These are phyloP conservation scores for Cepphus grylle DNA, from an alignment of 2,113 vertebrate genomes.

Conservation along the genomic window DNA sequence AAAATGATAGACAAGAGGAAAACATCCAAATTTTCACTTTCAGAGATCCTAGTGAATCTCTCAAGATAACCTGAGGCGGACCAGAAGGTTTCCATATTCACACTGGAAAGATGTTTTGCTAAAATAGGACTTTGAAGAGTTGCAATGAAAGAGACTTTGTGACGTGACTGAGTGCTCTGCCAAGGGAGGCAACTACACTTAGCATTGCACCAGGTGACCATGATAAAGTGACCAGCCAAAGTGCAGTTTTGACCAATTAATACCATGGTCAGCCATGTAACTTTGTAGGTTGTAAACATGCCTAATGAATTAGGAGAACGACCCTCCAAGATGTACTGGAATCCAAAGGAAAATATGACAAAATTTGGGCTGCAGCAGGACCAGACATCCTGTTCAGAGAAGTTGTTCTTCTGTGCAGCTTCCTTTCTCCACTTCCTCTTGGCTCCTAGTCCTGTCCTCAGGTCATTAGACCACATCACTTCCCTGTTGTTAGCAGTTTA, in stretches of 20 bases:
- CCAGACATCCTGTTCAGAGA: constrained; percentile 63
- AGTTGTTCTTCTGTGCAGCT: constrained; percentile 53
- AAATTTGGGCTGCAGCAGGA: constrained; percentile 33
- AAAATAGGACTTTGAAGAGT: neutral
- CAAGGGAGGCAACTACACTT: neutral
- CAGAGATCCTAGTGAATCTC: neutral
- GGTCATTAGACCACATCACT: constrained; percentile 47
- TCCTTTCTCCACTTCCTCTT: constrained; percentile 65
- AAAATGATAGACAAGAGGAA: neutral
- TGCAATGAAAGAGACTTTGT: neutral
- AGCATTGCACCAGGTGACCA: neutral
- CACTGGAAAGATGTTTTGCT: neutral
- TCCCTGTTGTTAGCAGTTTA: constrained; percentile 45
- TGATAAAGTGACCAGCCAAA: neutral
- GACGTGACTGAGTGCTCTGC: neutral
- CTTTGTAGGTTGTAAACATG: neutral
- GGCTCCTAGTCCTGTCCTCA: constrained; percentile 39
- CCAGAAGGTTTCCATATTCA: neutral
- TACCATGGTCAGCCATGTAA: neutral
- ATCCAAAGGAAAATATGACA: constrained; percentile 31
- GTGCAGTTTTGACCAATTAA: neutral
- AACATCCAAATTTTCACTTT: neutral
- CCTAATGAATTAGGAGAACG: neutral
- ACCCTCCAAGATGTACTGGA: constrained; percentile 34
- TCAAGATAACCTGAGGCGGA: neutral